Percentiles rank a stretch among this genome's conserved stretches.
phyloP scores from a whole-genome alignment of 2,797 vertebrate species.

The Galago senegalensis region DNA sequence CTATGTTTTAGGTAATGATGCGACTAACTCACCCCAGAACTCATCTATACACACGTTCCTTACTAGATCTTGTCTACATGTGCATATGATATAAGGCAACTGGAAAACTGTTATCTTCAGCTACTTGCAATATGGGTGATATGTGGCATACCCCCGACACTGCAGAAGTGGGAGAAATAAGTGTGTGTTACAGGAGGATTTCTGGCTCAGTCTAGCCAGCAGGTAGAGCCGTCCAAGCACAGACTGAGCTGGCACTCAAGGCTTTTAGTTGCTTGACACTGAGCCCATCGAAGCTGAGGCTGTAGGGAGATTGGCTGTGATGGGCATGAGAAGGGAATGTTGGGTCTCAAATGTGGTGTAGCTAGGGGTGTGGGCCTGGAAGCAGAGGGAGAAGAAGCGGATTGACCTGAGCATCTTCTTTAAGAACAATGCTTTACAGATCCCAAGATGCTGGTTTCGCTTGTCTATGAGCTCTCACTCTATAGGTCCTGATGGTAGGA shows the following conservation, averaged over 20 bases:
- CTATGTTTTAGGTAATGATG: background rate
- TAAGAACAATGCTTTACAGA: background rate
- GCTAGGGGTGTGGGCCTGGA: background rate
- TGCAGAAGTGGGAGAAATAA: background rate
- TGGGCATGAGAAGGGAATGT: background rate
- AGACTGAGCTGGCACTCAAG: background rate
- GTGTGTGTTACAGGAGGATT: background rate
- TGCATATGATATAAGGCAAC: background rate
- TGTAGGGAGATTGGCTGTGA: background rate
- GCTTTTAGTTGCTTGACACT: background rate
- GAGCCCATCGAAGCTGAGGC: background rate
- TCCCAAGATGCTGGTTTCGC: background rate
- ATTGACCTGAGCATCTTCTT: background rate
- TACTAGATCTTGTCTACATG: background rate
- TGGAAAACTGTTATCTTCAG: background rate
- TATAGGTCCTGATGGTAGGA: background rate
- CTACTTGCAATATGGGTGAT: background rate
- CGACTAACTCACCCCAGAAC: background rate
- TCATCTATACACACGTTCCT: background rate
- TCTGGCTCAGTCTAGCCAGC: background rate
- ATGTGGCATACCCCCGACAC: background rate
- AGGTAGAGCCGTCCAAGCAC: background rate
- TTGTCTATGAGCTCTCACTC: background rate
- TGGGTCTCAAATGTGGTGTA: background rate
- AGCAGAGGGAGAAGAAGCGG: fast-evolving